Base-by-base conservation (phyloP, 1,140 invertebrate genomes). In the Hycleus cichorii region DNA sequence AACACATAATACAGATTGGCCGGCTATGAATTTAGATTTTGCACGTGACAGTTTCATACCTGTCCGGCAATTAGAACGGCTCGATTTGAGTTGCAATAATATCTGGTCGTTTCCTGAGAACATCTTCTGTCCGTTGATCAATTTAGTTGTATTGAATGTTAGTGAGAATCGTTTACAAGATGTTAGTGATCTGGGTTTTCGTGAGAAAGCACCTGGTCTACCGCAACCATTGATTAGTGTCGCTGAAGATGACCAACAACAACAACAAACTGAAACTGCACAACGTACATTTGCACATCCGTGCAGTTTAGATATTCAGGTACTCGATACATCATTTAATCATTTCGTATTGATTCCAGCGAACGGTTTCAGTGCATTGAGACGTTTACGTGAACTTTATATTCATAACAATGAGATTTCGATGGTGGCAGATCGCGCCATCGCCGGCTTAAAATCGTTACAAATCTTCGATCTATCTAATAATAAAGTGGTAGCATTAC, bases 41-140 rank as follows among this genome's bases (percentile, higher is more conserved):
- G 82, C 85, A 59, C 76, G 81, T 6, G 85, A 86, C 52, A 87
- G 84, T 56, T 93, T 90, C 72, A 75, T 77, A 24, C 80, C 82
- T 43, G 82, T 86, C 43, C 76, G 83, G 57, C 83, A 89, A 68
- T 76, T 91, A 66, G 88, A 92, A 75, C 81, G 86, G 59, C 78
- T 95, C 49, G 92, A 95, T 73, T 74, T 96, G 32, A 91, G 89
- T 66, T 85, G 82, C 64, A 94, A 94, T 72, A 92, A 92, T 70
- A 89, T 95, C 62, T 90, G 88, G 85, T 86, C 88, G 11, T 83
- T 95, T 68, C 90, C 91, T 1, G 86, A 89, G 63, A 86, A 86
- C 57, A 76, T 91, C 11, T 93, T 95, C 70, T 95, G 92, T 70
- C 82, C 88, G 0, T 72, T 94, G 50, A 83, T 81, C 1, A 90